A percentile compares a stretch with the other conserved stretches of the same genome.
phyloP scores from a whole-genome alignment of 1,140 invertebrate genomes.

The Drosophila lacertosa region DNA sequence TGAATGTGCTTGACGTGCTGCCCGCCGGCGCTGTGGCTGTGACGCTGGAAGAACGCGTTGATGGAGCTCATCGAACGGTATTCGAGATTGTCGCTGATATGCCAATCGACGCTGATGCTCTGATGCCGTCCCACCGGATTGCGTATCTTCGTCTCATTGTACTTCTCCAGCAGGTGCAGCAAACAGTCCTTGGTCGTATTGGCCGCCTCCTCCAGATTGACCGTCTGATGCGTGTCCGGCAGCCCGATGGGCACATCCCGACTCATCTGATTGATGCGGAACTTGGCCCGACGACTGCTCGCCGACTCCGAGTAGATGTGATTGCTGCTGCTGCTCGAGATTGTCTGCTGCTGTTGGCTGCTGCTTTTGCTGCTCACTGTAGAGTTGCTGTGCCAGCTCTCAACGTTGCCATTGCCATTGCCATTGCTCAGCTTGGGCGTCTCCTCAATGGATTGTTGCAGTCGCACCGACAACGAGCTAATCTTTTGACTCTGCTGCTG shows the following conservation, averaged over 20 bases:
- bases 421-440: conserved; percentile 76
- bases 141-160: conserved; percentile 86
- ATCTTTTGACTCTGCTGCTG: conserved; percentile 43
- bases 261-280: conserved; percentile 86
- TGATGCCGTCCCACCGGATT: conserved; percentile 76
- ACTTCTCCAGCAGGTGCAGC: conserved; percentile 89
- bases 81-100: conserved; percentile 83
- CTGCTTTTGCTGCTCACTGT: conserved; percentile 56
- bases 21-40: conserved; percentile 85
- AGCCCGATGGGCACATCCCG: conserved; percentile 87
- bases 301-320: conserved; percentile 57
- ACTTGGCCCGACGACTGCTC: conserved; percentile 85
- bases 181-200: conserved; percentile 90
- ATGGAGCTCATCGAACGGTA: conserved; percentile 88
- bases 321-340: conserved; percentile 16
- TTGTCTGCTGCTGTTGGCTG: conserved; percentile 25
- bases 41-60: conserved; percentile 88
- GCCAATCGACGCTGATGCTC: conserved; percentile 83
- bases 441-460: conserved; percentile 82
- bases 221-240: conserved; percentile 85
- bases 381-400: conserved; percentile 43
- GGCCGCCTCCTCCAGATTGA: conserved; percentile 86
- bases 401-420: conserved; percentile 14
- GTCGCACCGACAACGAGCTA: conserved; percentile 66
- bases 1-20: conserved; percentile 75